phyloP scores from a whole-genome alignment of 2,888 invertebrate species.

The Eucriotettix oculatus region DNA sequence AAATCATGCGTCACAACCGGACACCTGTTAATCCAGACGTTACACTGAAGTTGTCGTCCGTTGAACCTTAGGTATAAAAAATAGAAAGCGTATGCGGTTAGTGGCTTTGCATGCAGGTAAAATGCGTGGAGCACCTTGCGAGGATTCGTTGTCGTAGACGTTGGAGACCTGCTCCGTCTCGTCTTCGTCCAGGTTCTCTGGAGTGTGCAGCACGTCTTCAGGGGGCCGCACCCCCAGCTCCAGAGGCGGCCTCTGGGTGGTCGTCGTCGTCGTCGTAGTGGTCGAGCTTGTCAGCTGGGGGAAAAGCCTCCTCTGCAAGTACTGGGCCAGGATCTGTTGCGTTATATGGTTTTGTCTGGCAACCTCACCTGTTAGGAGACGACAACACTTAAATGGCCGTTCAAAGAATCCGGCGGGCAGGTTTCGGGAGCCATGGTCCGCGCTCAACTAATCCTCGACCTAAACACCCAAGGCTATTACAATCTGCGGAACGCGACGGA shows the following conservation, averaged over 20 bases:
- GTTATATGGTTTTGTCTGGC: constrained; percentile 61
- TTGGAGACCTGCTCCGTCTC: constrained; percentile 21
- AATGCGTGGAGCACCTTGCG: constrained; percentile 4
- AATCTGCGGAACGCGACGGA: background rate
- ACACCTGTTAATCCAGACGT: no score
- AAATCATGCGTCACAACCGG: no score
- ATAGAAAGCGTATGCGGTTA: no score
- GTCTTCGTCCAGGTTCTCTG: constrained; percentile 13
- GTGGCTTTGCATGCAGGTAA: background rate
- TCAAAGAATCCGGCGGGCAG: background rate
- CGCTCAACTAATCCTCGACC: background rate
- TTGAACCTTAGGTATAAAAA: no score
- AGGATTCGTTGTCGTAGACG: constrained; percentile 16
- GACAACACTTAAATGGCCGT: background rate
- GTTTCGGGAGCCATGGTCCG: background rate
- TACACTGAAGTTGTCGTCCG: no score
- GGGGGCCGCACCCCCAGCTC: background rate
- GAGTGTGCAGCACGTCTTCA: background rate
- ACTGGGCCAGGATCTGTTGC: constrained; percentile 57
- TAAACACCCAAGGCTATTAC: background rate
- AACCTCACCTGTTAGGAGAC: constrained; percentile 32
- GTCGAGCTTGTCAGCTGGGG: constrained; percentile 27
- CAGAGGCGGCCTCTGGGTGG: background rate
- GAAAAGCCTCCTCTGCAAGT: constrained; percentile 50
- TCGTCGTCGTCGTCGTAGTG: background rate